Percentiles rank a stretch among this genome's conserved stretches.
Evolutionary conservation across 2,113 vertebrate genomes (phyloP).

Genomic region (Rhynchomys soricoides): DNA sequence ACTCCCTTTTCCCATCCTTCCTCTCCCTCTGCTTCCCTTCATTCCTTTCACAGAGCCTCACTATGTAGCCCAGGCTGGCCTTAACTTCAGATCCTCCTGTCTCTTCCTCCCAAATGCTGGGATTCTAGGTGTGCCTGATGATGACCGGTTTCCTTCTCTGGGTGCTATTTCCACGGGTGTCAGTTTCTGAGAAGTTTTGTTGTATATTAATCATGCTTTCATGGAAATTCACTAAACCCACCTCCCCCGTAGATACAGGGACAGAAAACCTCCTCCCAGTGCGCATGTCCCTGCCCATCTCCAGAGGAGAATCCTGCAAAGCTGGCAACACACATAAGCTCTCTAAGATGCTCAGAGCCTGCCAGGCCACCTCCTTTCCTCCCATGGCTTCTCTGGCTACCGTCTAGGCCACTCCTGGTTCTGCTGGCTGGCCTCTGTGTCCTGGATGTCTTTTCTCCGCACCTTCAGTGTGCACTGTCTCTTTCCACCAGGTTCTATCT

Average conservation of each 20-base stretch:
- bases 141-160: not conserved
- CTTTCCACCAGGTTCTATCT: not conserved
- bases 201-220: not conserved
- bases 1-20: not conserved
- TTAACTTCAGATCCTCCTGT: not conserved
- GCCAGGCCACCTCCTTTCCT: not conserved
- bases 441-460: not conserved
- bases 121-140: not conserved
- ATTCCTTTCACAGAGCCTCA: not conserved
- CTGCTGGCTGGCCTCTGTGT: not conserved
- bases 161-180: not conserved
- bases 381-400: no score
- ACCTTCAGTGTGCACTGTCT: not conserved
- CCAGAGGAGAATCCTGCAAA: not conserved
- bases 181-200: slow-evolving; percentile 1
- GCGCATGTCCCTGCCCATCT: not conserved
- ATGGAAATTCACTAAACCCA: not conserved
- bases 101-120: not conserved
- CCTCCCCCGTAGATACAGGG: not conserved
- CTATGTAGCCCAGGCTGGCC: not conserved
- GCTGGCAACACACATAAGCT: not conserved
- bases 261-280: not conserved
- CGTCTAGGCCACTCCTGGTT: not conserved
- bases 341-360: not conserved
- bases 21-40: no score